Percentiles rank a stretch among this genome's conserved stretches.
Evolutionary conservation across 2,888 invertebrate genomes (phyloP).

Genomic region (Ethmia dodecea): DNA sequence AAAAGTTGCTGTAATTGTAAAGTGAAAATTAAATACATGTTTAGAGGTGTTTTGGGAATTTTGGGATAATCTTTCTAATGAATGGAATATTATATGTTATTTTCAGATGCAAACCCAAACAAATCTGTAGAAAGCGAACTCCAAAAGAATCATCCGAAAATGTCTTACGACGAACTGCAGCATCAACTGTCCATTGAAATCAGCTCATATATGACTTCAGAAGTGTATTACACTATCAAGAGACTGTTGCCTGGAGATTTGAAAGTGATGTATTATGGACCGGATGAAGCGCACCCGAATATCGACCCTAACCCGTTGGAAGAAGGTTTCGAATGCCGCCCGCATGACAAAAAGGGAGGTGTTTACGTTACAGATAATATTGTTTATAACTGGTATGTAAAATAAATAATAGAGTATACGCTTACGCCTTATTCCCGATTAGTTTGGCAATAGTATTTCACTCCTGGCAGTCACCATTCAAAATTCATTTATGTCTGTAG

Average conservation of each 20-base stretch:
- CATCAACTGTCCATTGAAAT: slow-evolving; percentile 82
- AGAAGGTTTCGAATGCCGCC: slow-evolving; percentile 75
- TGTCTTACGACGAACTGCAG: slow-evolving; percentile 57
- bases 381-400: slow-evolving; percentile 82
- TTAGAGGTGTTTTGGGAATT: no score
- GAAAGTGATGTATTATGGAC: slow-evolving; percentile 83
- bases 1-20: no score
- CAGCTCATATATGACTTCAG: slow-evolving; percentile 84
- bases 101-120: slow-evolving; percentile 56
- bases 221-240: slow-evolving; percentile 88
- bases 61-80: no score
- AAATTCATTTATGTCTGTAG: no score
- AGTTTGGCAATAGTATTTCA: no score
- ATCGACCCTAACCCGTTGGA: slow-evolving; percentile 85
- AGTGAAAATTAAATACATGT: no score
- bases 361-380: slow-evolving; percentile 88
- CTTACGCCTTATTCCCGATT: no score
- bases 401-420: no score
- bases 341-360: slow-evolving; percentile 88
- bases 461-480: no score
- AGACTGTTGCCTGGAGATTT: slow-evolving; percentile 91
- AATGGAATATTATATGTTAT: not conserved
- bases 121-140: slow-evolving; percentile 59
- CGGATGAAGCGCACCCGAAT: slow-evolving; percentile 47
- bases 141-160: slow-evolving; percentile 41